Conservation (phyloP, 2,113 vertebrate genomes). For the Cyanoramphus novaezelandiae region DNA sequence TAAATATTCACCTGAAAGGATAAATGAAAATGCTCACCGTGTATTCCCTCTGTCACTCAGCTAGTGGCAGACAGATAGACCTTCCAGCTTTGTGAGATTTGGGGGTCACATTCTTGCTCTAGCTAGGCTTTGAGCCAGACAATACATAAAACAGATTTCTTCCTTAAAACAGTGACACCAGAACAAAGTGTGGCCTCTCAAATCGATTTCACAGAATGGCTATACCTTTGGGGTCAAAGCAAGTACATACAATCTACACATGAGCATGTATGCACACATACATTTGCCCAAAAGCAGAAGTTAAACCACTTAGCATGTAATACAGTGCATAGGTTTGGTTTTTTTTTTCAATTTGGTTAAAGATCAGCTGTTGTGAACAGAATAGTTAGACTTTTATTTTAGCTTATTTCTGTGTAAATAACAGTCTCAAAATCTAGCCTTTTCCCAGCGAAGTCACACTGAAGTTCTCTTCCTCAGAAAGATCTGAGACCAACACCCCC, state of each 20-base stretch:
- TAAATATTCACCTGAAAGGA: background rate
- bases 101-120: background rate
- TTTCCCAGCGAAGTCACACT: background rate
- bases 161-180: background rate
- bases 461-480: conserved; percentile 19
- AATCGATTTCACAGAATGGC: accelerated
- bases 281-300: background rate
- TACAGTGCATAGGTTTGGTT: background rate
- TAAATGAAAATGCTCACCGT: background rate
- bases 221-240: background rate
- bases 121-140: background rate
- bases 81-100: background rate
- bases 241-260: background rate
- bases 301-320: background rate
- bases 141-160: background rate
- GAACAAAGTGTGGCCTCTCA: background rate
- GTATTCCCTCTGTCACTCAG: background rate
- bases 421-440: background rate
- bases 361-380: background rate
- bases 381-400: background rate
- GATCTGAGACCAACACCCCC: background rate
- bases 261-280: accelerated
- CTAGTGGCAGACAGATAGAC: background rate
- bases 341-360: background rate
- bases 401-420: background rate